phyloP scores from a whole-genome alignment of 2,888 invertebrate species.

The Synergus itoensis region DNA sequence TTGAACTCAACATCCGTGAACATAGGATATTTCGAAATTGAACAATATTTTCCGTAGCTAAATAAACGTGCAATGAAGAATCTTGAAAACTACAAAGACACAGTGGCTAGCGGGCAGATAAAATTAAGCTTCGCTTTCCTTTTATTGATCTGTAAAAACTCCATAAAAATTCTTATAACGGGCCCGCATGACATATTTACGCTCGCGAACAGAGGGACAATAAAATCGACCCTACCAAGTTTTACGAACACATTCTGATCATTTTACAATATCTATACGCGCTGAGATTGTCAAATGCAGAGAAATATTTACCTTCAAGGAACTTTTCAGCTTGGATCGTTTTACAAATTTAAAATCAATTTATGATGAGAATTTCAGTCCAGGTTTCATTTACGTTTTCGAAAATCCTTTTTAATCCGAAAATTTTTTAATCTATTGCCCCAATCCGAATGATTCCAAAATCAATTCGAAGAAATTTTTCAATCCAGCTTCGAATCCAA shows the following conservation, averaged over 20 bases:
- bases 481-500: too few relatives aligned
- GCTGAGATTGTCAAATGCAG: constrained; percentile 23
- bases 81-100: constrained; percentile 19
- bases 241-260: constrained; percentile 32
- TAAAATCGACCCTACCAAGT: constrained; percentile 10
- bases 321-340: too few relatives aligned
- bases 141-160: constrained; percentile 36
- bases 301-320: neutral
- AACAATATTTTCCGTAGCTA: constrained; percentile 1
- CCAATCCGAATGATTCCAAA: too few relatives aligned
- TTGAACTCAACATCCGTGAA: neutral
- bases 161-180: constrained; percentile 21
- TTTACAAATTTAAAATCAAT: too few relatives aligned
- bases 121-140: constrained; percentile 11
- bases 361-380: too few relatives aligned
- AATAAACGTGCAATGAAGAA: neutral
- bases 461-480: too few relatives aligned
- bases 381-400: too few relatives aligned
- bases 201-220: constrained; percentile 17
- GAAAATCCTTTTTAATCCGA: too few relatives aligned
- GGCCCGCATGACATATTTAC: constrained; percentile 28
- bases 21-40: neutral
- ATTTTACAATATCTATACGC: constrained; percentile 16
- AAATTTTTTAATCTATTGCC: too few relatives aligned
- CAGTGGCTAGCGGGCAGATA: neutral